Evolutionary conservation across 2,113 vertebrate species (phyloP).

Genomic region (Notiomystis cincta): DNA sequence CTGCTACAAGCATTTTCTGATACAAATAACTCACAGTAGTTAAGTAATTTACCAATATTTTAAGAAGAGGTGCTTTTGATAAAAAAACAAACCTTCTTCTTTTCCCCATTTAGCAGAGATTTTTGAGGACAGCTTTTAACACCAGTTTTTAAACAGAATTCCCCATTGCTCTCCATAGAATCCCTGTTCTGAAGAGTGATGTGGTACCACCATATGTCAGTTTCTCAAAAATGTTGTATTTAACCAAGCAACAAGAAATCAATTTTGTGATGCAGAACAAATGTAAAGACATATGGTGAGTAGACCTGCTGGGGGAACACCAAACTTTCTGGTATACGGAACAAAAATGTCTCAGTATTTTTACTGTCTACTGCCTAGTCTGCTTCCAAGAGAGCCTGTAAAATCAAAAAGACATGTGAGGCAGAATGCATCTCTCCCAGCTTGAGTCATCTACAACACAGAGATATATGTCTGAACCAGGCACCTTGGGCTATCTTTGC

Average conservation of each 20-base stretch:
- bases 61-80: neutral
- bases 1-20: neutral
- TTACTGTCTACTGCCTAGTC: constrained; percentile 23
- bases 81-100: neutral
- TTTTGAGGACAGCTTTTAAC: neutral
- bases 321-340: neutral
- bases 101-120: neutral
- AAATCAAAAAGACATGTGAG: neutral
- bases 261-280: constrained; percentile 49
- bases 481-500: neutral
- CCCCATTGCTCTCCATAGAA: neutral
- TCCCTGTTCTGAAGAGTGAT: neutral
- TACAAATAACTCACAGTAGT: neutral
- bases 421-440: neutral
- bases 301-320: constrained; percentile 47
- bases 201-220: constrained; percentile 1
- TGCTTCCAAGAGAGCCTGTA: neutral
- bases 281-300: constrained; percentile 63
- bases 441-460: neutral
- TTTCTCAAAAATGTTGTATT: constrained; percentile 38
- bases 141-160: constrained; percentile 32
- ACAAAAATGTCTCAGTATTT: constrained; percentile 38
- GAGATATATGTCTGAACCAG: neutral
- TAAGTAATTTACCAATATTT: constrained; percentile 4
- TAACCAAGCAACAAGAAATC: constrained; percentile 42